Conservation (phyloP, 2,888 invertebrate genomes). For the Fragum sueziense region DNA sequence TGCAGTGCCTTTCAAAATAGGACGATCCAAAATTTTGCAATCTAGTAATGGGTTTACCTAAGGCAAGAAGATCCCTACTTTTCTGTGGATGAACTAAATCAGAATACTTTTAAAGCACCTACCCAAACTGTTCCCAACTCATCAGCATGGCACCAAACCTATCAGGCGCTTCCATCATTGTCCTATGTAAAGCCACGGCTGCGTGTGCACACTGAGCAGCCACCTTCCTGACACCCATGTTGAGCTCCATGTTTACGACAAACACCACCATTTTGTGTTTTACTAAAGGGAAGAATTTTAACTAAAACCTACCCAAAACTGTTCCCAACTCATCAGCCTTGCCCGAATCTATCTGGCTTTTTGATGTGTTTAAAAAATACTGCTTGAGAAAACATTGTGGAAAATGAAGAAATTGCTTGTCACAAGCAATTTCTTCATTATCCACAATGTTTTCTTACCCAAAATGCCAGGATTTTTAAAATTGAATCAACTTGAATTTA, state of each 20-base stretch:
- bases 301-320: conserved; percentile 82
- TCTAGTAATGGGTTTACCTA: not conserved
- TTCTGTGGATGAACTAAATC: too few relatives aligned
- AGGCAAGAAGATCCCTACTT: too few relatives aligned
- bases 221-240: conserved; percentile 87
- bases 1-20: not conserved
- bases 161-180: conserved; percentile 82
- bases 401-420: not conserved
- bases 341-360: too few relatives aligned
- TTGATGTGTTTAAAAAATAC: too few relatives aligned
- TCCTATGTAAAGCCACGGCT: conserved; percentile 85
- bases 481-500: too few relatives aligned
- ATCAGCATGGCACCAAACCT: conserved; percentile 81
- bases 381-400: not conserved
- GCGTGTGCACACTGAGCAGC: conserved; percentile 84
- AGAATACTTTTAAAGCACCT: too few relatives aligned
- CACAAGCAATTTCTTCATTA: not conserved
- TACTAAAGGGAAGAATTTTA: too few relatives aligned
- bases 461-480: too few relatives aligned
- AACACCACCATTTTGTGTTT: too few relatives aligned
- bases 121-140: conserved; percentile 83
- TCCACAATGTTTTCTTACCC: conserved; percentile 3
- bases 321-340: conserved; percentile 82
- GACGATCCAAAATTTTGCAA: not conserved
- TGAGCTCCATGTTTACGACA: conserved; percentile 85